Evolutionary conservation across 2,113 vertebrate species (phyloP).

Genomic region (Antidorcas marsupialis): DNA sequence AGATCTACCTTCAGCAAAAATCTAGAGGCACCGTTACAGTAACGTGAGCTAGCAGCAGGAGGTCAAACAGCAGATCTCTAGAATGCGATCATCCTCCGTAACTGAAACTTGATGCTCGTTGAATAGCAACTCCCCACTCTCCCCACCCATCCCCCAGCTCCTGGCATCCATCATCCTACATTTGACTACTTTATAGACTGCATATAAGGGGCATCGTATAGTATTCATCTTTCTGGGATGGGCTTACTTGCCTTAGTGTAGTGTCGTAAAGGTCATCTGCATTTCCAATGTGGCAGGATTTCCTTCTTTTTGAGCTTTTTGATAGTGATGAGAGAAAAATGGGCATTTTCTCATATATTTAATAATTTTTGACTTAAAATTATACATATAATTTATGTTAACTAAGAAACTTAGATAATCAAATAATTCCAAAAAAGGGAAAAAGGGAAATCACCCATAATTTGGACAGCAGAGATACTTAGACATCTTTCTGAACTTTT

Average conservation of each 20-base stretch:
- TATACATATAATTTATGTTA: not conserved
- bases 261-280: not conserved
- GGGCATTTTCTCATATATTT: not conserved
- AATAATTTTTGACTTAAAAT: slow-evolving; percentile 10
- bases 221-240: not conserved
- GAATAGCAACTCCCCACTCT: not conserved
- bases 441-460: not conserved
- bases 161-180: not conserved
- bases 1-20: not conserved
- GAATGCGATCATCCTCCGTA: not conserved
- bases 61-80: not conserved
- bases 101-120: not conserved
- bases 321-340: not conserved
- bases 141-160: not conserved
- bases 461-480: not conserved
- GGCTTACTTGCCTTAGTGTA: not conserved
- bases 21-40: not conserved
- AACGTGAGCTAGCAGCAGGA: not conserved
- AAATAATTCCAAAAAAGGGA: not conserved
- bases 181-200: not conserved
- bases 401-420: not conserved
- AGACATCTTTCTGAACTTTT: not conserved
- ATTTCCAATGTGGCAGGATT: not conserved
- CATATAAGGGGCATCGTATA: not conserved
- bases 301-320: not conserved